Percentiles rank a stretch among this genome's conserved stretches.
Conservation (phyloP, 2,797 vertebrate genomes). For the Anguilla pacifica region DNA sequence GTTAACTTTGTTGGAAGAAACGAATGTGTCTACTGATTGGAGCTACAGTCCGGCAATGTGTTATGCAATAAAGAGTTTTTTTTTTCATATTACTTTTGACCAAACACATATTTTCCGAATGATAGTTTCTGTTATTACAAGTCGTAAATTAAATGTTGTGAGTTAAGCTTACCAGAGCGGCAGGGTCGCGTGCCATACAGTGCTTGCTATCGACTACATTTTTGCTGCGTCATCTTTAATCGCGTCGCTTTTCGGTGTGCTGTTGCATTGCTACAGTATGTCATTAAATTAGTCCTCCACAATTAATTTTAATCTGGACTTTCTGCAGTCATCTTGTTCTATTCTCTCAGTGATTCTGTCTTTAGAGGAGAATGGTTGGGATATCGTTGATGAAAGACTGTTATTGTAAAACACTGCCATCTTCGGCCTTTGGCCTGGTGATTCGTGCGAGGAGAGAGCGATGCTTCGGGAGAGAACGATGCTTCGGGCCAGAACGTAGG, state of each 20-base stretch:
- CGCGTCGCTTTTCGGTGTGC: neutral
- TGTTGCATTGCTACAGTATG: neutral
- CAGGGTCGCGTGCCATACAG: neutral
- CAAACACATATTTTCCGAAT: neutral
- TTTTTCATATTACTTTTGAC: too few relatives aligned
- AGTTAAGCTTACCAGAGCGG: neutral
- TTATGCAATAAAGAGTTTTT: too few relatives aligned
- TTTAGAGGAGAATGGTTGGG: neutral
- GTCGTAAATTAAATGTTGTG: neutral
- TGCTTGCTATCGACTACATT: neutral
- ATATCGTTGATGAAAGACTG: neutral
- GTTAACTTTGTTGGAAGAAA: too few relatives aligned
- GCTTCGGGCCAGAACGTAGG: neutral
- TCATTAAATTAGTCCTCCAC: neutral
- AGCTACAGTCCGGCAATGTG: too few relatives aligned
- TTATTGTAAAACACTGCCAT: neutral
- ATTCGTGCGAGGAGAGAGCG: neutral
- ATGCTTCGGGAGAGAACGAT: neutral
- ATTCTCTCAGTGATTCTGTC: slow-evolving; percentile 3
- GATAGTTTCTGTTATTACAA: neutral
- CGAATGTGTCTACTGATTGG: too few relatives aligned
- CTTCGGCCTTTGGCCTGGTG: neutral
- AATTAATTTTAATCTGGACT: neutral
- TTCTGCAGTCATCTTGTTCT: neutral
- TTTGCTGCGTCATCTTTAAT: neutral